Conservation (phyloP, 1,140 invertebrate species). For the Saccostrea echinata region DNA sequence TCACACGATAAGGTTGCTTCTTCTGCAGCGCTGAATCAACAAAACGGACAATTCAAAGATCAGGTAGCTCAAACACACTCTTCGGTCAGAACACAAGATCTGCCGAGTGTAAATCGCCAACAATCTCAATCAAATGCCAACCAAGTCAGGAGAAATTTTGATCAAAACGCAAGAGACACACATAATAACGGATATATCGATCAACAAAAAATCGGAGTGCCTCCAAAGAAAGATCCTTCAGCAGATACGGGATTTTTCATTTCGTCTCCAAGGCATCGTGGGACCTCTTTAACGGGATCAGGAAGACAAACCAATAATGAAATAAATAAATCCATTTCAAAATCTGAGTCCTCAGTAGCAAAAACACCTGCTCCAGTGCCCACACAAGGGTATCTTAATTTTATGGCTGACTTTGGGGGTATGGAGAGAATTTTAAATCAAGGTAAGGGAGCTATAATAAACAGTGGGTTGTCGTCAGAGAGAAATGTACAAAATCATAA, state of each 20-base stretch:
- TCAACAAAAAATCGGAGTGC: neutral
- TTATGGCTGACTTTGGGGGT: neutral
- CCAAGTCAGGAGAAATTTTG: neutral
- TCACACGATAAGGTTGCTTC: neutral
- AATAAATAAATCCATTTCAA: slow-evolving; percentile 3
- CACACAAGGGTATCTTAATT: slow-evolving; percentile 10
- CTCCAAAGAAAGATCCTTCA: neutral
- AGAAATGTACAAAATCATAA: neutral
- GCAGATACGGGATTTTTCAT: slow-evolving; percentile 4
- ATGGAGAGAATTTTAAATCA: neutral
- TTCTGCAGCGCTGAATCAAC: neutral
- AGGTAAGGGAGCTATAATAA: neutral
- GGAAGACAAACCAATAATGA: neutral
- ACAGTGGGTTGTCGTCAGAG: neutral
- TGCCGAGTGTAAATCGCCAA: neutral
- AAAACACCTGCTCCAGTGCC: neutral
- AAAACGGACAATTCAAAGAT: neutral
- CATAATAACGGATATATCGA: neutral
- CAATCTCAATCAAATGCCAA: neutral
- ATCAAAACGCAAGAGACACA: neutral
- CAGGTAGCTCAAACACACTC: neutral
- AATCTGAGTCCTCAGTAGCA: neutral
- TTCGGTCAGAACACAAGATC: neutral
- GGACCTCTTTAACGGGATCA: neutral
- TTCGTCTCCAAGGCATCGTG: neutral